Conservation (phyloP, 2,113 vertebrate species). For the Rhadina sibilatrix region DNA sequence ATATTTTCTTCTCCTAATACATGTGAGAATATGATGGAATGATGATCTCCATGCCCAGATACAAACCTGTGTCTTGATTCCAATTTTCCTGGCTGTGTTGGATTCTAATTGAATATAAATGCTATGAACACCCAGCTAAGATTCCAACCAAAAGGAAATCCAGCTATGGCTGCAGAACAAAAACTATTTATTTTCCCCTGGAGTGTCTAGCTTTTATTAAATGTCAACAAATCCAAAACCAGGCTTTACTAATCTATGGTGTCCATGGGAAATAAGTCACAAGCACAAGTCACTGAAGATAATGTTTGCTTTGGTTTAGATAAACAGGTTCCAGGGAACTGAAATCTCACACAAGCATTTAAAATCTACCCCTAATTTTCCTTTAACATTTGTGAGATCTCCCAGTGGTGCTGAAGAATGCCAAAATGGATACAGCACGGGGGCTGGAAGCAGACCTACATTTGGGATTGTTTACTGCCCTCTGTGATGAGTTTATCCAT, state of each 20-base stretch:
- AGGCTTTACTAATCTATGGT: constrained; percentile 35
- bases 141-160: constrained; percentile 47
- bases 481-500: constrained; percentile 56
- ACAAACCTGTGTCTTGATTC: constrained; percentile 49
- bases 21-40: background rate
- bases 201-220: constrained; percentile 63
- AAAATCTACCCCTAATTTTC: constrained; percentile 38
- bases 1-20: constrained; percentile 29
- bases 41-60: background rate
- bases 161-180: constrained; percentile 9
- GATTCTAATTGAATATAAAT: constrained; percentile 18
- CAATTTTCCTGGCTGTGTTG: constrained; percentile 17
- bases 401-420: constrained; percentile 58
- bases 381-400: constrained; percentile 62
- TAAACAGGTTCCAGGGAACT: constrained; percentile 52
- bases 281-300: constrained; percentile 44
- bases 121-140: constrained; percentile 22
- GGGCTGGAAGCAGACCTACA: constrained; percentile 32
- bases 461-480: constrained; percentile 42
- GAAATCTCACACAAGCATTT: constrained; percentile 52
- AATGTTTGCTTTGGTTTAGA: constrained; percentile 62
- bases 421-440: background rate
- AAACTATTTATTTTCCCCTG: constrained; percentile 46
- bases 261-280: constrained; percentile 48
- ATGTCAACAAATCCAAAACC: constrained; percentile 59